Evolutionary conservation across 2,888 invertebrate genomes (phyloP).

Genomic region (Aphrophora alni): DNA sequence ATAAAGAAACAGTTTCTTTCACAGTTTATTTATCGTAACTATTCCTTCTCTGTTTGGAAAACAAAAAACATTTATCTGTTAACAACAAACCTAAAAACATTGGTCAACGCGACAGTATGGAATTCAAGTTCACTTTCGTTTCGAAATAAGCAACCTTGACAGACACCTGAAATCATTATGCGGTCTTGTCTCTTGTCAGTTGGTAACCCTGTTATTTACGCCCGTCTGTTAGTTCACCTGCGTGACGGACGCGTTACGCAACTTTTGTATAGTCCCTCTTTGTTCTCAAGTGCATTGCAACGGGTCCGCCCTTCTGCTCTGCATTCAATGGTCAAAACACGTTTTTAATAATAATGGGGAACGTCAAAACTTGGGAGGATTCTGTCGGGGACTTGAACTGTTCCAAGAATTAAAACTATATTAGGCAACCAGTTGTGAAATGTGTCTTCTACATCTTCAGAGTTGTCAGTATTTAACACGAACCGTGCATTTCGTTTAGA

Average conservation of each 20-base stretch:
- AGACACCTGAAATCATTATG: background rate
- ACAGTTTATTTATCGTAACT: too few species aligned
- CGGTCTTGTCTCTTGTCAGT: constrained; percentile 1
- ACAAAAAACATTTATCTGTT: too few species aligned
- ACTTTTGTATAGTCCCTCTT: background rate
- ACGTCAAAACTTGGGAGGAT: background rate
- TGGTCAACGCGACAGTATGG: background rate
- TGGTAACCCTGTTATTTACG: constrained; percentile 23
- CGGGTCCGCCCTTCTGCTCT: background rate
- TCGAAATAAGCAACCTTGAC: background rate
- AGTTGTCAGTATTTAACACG: too few species aligned
- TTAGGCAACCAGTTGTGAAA: too few species aligned
- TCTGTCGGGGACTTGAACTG: background rate
- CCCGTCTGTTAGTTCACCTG: constrained; percentile 18
- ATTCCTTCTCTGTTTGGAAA: too few species aligned
- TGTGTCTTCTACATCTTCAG: too few species aligned
- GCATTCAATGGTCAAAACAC: background rate
- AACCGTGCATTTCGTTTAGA: too few species aligned
- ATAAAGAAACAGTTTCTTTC: too few species aligned
- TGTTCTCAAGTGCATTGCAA: background rate
- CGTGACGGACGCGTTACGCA: constrained; percentile 24
- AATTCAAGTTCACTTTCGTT: background rate
- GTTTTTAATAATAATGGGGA: background rate
- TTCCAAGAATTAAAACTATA: too few species aligned
- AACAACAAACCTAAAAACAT: too few species aligned